These are phyloP conservation scores for Drosophila percnosoma DNA, from an alignment of 2,888 invertebrate genomes.

Conservation along the genomic window DNA sequence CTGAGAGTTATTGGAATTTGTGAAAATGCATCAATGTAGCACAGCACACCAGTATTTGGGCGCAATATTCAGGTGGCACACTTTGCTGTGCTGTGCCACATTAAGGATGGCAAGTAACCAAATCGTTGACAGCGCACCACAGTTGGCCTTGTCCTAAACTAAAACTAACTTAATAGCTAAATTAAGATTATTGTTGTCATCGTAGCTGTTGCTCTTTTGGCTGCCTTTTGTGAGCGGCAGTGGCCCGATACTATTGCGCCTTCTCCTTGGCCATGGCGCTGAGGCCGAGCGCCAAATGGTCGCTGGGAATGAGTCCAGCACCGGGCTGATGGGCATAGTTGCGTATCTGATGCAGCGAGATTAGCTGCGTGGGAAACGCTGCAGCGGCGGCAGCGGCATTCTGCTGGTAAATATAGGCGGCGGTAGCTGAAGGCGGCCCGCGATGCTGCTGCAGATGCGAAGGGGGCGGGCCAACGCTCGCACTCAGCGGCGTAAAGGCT, in stretches of 20 bases:
- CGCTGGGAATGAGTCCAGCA: constrained; percentile 88
- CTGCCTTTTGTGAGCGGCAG: constrained; percentile 59
- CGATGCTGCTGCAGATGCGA: constrained; percentile 87
- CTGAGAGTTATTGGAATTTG: neutral
- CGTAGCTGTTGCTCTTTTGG: constrained; percentile 47
- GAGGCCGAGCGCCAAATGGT: constrained; percentile 86
- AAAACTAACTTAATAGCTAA: constrained; percentile 33
- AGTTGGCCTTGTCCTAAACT: constrained; percentile 36
- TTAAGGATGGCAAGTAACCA: constrained; percentile 28
- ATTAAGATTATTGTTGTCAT: constrained; percentile 56
- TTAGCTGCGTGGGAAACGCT: constrained; percentile 95
- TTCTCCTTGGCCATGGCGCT: constrained; percentile 83
- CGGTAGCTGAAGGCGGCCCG: constrained; percentile 85
- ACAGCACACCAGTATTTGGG: constrained; percentile 5
- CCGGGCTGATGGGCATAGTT: constrained; percentile 96
- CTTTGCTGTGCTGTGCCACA: constrained; percentile 21
- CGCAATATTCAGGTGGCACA: constrained; percentile 1
- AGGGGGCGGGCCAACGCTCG: constrained; percentile 86
- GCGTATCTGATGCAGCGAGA: constrained; percentile 97
- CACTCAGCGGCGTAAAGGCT: constrained; percentile 97
- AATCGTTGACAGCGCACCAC: constrained; percentile 11
- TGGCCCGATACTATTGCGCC: constrained; percentile 82
- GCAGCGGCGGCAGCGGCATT: constrained; percentile 86
- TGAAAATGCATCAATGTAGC: constrained; percentile 23
- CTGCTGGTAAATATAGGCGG: constrained; percentile 93